Conservation (phyloP, 2,113 vertebrate genomes). For the Mormoops blainvillei region DNA sequence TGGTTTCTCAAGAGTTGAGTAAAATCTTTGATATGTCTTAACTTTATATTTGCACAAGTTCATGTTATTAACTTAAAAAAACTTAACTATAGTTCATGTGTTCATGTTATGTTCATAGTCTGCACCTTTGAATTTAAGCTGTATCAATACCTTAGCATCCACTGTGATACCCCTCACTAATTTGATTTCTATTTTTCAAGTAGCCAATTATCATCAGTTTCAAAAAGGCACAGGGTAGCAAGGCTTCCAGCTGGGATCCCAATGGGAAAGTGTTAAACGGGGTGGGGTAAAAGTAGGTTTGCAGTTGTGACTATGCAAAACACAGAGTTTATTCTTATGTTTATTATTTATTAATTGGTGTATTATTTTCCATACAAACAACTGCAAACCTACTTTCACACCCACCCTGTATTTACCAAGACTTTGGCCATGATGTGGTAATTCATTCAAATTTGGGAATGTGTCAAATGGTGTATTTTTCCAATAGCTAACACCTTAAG, state of each 20-base stretch:
- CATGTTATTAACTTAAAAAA: background rate
- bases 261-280: background rate
- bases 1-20: background rate
- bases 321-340: too few relatives aligned
- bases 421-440: background rate
- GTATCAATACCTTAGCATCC: background rate
- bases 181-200: slow-evolving; percentile 29
- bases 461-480: background rate
- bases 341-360: too few relatives aligned
- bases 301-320: too few relatives aligned
- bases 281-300: background rate
- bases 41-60: background rate
- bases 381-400: too few relatives aligned
- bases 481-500: background rate
- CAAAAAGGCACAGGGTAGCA: background rate
- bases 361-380: too few relatives aligned
- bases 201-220: background rate
- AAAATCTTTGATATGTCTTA: background rate
- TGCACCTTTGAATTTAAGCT: background rate
- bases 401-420: background rate
- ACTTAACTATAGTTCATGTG: background rate
- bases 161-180: background rate
- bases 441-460: background rate
- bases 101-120: background rate
- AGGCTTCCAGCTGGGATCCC: background rate